Evolutionary conservation across 2,797 vertebrate genomes (phyloP).

Genomic region (Uromys caudimaculatus): DNA sequence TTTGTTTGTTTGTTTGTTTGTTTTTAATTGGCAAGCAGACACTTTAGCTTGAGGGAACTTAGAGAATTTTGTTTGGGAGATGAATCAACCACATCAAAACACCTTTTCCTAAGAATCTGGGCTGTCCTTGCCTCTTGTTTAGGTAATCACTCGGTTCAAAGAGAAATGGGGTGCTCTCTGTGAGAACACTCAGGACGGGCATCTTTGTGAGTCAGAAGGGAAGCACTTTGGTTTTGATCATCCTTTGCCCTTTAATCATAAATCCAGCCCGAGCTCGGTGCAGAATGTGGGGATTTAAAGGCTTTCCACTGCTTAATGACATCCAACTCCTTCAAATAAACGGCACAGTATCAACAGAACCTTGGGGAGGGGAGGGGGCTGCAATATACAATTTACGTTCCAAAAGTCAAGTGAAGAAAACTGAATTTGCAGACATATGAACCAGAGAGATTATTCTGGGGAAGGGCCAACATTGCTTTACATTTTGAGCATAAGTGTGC

Average conservation of each 20-base stretch:
- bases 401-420: conserved; percentile 47
- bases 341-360: neutral
- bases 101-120: neutral
- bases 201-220: neutral
- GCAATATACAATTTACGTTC: neutral
- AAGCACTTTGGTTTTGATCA: conserved; percentile 9
- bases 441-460: neutral
- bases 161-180: neutral
- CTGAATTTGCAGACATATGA: neutral
- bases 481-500: neutral
- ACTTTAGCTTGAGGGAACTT: neutral
- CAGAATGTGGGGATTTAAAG: neutral
- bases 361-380: neutral
- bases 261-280: neutral
- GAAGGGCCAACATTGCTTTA: neutral
- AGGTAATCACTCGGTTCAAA: conserved; percentile 37
- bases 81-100: conserved; percentile 43
- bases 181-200: neutral
- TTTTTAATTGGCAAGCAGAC: neutral
- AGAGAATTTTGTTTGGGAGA: neutral
- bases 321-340: neutral
- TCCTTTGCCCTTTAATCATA: conserved; percentile 29
- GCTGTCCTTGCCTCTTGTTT: neutral
- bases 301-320: neutral
- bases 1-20: neutral